Evolutionary conservation across 2,797 vertebrate genomes (phyloP), one percentile per base, ranked within the genome.

Genomic region (Notoglanidium macrostoma): DNA sequence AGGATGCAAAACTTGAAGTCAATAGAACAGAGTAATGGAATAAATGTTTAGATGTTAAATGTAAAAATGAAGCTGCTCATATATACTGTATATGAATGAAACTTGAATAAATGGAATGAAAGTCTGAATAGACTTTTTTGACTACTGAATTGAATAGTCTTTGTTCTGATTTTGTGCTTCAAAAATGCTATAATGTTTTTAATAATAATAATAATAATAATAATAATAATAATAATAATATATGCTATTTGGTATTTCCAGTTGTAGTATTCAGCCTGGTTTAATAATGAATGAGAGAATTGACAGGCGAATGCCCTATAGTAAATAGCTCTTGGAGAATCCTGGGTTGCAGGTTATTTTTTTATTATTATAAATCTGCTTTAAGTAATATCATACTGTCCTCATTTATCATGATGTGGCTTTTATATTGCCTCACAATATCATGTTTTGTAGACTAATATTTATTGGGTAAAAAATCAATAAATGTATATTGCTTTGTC

Each of bases 391-490:
- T 44, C 19, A 44, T n/a, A n/a, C 72, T 74, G 72, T 23, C 72
- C 72, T 74, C 44, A 49, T 74, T 49, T 49, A n/a, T 49, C 5
- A n/a, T 49, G 23, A 26, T 46, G n/a, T 49, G 49, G 44, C 23
- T 49, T 74, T 74, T 49, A 73, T 74, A 49, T 49, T 74, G 72
- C 44, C 12, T 74, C 5, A 49, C 72, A n/a, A 74, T 74, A 49
- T 49, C 40, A 49, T 12, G 44, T 74, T 74, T 44, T 49, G 44
- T 74, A 46, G 40, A 26, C 40, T 46, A 49, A 49, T 74, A 74
- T n/a, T 49, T 49, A 46, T 74, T 49, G 1, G 44, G 15, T 49
- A 6, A 23, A 49, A 74, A 23, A 46, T 23, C 14, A 76, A 76
- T 8, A 51, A 55, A 29, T 11, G 23, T 49, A n/a, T 49, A 49